A percentile compares a stretch with the other conserved stretches of the same genome.
These are phyloP conservation scores for Rhinopomastus cyanomelas DNA, from an alignment of 2,113 vertebrate genomes.

Conservation along the genomic window DNA sequence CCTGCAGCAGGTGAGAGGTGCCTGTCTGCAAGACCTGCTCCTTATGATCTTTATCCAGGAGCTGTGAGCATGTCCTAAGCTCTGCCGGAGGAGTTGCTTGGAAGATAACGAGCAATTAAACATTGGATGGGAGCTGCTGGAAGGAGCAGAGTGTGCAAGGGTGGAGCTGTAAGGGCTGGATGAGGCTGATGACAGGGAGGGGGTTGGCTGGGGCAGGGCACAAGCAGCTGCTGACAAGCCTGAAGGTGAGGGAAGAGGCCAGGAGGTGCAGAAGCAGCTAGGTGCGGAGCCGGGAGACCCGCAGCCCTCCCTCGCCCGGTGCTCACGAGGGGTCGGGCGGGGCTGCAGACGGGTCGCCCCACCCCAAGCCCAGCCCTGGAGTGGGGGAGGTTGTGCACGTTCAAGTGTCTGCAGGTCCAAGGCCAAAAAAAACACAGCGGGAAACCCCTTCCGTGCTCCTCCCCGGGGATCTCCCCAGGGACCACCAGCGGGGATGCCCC, in stretches of 20 bases:
- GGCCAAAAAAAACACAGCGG: neutral
- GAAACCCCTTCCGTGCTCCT: neutral
- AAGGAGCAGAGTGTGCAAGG: neutral
- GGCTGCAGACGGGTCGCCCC: neutral
- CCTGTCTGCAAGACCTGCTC: neutral
- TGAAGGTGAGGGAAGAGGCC: neutral
- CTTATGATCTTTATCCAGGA: neutral
- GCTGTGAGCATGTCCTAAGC: neutral
- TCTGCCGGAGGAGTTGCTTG: neutral
- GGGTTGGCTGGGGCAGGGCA: neutral
- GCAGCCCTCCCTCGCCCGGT: neutral
- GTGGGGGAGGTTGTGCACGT: neutral
- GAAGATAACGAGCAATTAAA: neutral
- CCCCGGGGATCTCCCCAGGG: neutral
- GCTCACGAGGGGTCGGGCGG: neutral
- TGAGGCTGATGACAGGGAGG: neutral
- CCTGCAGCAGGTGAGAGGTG: neutral
- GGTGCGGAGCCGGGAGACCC: neutral
- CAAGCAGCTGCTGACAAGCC: neutral
- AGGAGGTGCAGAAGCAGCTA: neutral
- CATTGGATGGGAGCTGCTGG: neutral
- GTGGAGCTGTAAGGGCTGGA: rapidly evolving
- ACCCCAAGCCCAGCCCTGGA: neutral
- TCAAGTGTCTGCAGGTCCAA: neutral
- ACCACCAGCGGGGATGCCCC: neutral